Conservation (phyloP, 2,113 vertebrate genomes). For the Merops nubicus region DNA sequence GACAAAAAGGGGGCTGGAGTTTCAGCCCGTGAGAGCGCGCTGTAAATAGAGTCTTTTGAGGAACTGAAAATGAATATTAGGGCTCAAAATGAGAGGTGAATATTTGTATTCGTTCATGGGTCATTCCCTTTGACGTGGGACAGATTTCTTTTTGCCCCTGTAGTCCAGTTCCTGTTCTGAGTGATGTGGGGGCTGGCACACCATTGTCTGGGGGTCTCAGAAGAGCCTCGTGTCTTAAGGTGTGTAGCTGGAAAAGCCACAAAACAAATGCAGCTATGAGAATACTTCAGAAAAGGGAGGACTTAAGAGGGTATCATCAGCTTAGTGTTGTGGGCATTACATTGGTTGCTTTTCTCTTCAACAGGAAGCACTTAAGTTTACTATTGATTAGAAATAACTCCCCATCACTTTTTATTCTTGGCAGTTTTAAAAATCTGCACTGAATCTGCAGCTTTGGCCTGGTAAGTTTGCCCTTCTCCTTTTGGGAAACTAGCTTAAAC, state of each 20-base stretch:
- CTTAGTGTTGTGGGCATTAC: not conserved
- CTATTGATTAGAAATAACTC: not conserved
- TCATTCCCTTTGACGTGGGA: not conserved
- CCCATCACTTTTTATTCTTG: not conserved
- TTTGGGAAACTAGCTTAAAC: not conserved
- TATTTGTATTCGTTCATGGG: not conserved
- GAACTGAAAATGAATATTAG: not conserved
- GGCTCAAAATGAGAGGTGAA: not conserved
- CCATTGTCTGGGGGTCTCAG: not conserved
- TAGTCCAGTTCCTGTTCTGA: not conserved
- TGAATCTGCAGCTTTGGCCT: slow-evolving; percentile 28
- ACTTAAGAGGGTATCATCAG: not conserved
- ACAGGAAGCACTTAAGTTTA: slow-evolving; percentile 23
- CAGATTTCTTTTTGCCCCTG: not conserved
- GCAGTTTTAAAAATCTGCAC: not conserved
- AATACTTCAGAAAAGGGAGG: not conserved
- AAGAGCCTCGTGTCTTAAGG: not conserved
- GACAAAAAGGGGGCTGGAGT: not conserved
- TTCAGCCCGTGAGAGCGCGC: not conserved
- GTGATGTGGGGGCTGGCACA: not conserved
- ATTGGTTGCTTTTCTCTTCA: not conserved
- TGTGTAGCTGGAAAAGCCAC: slow-evolving; percentile 1
- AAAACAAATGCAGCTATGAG: not conserved
- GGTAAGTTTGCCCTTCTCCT: not conserved
- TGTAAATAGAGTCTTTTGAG: slow-evolving; percentile 25